Percentiles rank a stretch among this genome's conserved stretches.
These are phyloP conservation scores for Prionace glauca DNA, from an alignment of 2,797 vertebrate genomes.

Conservation along the genomic window DNA sequence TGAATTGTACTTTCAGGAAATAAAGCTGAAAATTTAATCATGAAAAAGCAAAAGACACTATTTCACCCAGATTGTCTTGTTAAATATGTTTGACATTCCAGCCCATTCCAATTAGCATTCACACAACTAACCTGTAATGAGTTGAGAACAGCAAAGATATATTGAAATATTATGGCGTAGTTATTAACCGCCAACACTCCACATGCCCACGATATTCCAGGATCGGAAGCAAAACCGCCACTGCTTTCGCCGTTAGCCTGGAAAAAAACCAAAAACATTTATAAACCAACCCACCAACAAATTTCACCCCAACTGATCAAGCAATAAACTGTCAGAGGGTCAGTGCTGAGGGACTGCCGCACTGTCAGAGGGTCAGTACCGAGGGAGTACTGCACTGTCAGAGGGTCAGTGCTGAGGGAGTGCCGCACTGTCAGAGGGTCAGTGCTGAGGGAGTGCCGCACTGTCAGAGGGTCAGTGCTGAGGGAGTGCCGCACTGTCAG, in stretches of 20 bases:
- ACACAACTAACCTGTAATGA: slow-evolving; percentile 74
- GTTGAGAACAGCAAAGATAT: slow-evolving; percentile 87
- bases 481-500: neutral
- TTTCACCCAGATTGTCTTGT: neutral
- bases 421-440: neutral
- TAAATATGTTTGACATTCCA: neutral
- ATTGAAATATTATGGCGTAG: slow-evolving; percentile 78
- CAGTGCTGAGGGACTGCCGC: no score
- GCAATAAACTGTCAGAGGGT: neutral
- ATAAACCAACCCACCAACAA: no score
- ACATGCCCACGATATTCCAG: slow-evolving; percentile 91
- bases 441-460: neutral
- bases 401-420: neutral
- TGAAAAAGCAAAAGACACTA: neutral
- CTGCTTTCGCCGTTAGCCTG: slow-evolving; percentile 86
- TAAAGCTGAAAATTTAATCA: no score
- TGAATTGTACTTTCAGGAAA: no score
- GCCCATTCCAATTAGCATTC: neutral
- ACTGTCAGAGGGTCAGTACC: no score
- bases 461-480: neutral
- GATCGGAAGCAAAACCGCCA: slow-evolving; percentile 89
- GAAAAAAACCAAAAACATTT: neutral
- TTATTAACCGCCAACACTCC: slow-evolving; percentile 83
- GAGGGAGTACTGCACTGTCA: no score
- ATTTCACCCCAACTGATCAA: neutral